Percentiles rank a stretch among this genome's conserved stretches.
Conservation (phyloP, 2,113 vertebrate species). For the Leptobrachium leishanense region DNA sequence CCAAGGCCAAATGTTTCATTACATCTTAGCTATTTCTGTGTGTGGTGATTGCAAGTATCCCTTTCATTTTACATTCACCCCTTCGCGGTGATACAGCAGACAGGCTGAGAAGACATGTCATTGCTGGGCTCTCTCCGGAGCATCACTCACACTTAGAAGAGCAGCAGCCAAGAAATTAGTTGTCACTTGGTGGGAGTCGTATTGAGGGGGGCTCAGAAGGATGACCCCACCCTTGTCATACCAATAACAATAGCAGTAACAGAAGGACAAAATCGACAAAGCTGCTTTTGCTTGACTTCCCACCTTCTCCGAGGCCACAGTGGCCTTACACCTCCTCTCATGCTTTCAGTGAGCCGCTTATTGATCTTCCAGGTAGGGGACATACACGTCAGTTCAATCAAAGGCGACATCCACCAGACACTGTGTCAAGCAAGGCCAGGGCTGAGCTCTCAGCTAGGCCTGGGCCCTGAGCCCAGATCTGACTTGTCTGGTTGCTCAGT, state of each 20-base stretch:
- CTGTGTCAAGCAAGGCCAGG: too few species aligned
- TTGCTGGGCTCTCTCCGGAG: constrained; percentile 59
- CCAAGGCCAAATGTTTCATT: constrained; percentile 62
- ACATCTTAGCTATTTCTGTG: constrained; percentile 72
- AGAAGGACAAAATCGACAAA: constrained; percentile 75
- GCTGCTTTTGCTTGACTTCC: constrained; percentile 54
- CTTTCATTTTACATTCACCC: constrained; percentile 67
- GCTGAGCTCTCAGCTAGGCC: too few species aligned
- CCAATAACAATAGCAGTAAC: constrained; percentile 80
- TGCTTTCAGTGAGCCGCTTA: too few species aligned
- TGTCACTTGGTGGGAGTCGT: constrained; percentile 72
- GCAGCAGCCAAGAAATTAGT: constrained; percentile 73
- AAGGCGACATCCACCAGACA: too few species aligned
- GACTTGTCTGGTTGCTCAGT: too few species aligned
- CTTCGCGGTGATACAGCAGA: constrained; percentile 57
- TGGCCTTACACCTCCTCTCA: too few species aligned
- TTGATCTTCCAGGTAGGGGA: too few species aligned
- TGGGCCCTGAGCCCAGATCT: too few species aligned
- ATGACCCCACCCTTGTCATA: constrained; percentile 77
- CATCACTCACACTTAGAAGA: constrained; percentile 66
- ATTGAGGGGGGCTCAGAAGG: constrained; percentile 66
- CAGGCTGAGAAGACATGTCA: constrained; percentile 62
- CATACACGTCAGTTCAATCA: too few species aligned
- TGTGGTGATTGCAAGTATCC: constrained; percentile 69
- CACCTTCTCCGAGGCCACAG: too few species aligned